Percentiles rank a stretch among this genome's conserved stretches.
Conservation (phyloP, 2,113 vertebrate genomes). For the Plestiodon gilberti region DNA sequence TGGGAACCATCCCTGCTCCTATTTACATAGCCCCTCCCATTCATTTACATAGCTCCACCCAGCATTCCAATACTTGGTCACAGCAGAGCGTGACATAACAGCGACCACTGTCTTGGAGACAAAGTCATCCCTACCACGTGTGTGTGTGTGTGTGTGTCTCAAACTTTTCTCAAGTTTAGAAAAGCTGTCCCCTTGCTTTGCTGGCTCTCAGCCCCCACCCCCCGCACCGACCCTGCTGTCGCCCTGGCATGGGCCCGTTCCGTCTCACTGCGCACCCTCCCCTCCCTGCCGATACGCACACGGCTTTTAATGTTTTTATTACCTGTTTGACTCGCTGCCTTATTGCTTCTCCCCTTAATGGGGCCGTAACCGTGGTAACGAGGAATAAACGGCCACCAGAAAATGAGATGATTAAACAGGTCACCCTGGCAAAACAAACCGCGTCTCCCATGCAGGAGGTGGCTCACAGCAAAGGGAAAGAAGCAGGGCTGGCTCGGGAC, state of each 20-base stretch:
- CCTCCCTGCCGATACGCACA: conserved; percentile 88
- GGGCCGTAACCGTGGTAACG: conserved; percentile 99
- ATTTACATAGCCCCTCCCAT: not conserved
- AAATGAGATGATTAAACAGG: conserved; percentile 99
- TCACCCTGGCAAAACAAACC: conserved; percentile 99
- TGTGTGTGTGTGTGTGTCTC: not conserved
- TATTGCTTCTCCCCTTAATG: conserved; percentile 99
- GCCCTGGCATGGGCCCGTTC: conserved; percentile 78
- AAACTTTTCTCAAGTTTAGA: not conserved
- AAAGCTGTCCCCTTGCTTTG: not conserved
- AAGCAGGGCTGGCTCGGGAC: conserved; percentile 56
- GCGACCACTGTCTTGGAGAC: not conserved
- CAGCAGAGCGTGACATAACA: not conserved
- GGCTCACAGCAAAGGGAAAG: conserved; percentile 74
- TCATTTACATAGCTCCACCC: not conserved
- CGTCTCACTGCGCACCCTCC: conserved; percentile 82
- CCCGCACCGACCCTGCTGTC: conserved; percentile 29
- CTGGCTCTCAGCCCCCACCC: not conserved
- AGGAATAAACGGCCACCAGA: conserved; percentile 99
- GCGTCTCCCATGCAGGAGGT: conserved; percentile 81
- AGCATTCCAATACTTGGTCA: not conserved
- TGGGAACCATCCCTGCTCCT: no score
- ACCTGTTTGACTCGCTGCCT: conserved; percentile 99
- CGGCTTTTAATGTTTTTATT: conserved; percentile 99
- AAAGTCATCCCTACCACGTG: fast-evolving